phyloP scores from a whole-genome alignment of 1,140 invertebrate genomes.

The Adelges cooleyi region DNA sequence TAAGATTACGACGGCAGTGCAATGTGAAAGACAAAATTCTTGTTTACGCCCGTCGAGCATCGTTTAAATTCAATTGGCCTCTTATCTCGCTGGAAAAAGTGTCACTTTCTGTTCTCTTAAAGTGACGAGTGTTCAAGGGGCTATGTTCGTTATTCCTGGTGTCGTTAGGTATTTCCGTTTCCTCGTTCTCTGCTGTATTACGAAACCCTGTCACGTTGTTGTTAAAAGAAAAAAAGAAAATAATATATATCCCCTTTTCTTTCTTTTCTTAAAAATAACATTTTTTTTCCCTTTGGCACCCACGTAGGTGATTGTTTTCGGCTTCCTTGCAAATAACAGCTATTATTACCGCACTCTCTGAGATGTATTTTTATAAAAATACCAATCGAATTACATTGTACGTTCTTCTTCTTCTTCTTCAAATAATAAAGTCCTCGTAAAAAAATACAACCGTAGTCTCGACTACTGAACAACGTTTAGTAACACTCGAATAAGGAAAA shows the following conservation, averaged over 20 bases:
- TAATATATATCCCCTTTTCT: background rate
- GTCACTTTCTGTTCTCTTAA: slow-evolving; percentile 14
- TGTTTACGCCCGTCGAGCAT: background rate
- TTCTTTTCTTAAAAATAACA: background rate
- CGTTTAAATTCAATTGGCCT: slow-evolving; percentile 22
- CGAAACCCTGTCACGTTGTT: slow-evolving; percentile 8
- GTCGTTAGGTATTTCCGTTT: slow-evolving; percentile 13
- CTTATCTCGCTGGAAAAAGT: background rate
- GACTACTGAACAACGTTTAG: too few relatives aligned
- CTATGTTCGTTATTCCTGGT: slow-evolving; percentile 19
- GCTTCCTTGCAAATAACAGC: too few relatives aligned
- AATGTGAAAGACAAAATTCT: background rate
- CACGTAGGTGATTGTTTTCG: too few relatives aligned
- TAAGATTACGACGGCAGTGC: too few relatives aligned
- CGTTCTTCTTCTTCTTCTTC: too few relatives aligned
- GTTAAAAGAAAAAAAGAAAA: slow-evolving; percentile 17
- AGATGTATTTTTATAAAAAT: too few relatives aligned
- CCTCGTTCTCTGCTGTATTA: slow-evolving; percentile 10
- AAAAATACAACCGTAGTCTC: too few relatives aligned
- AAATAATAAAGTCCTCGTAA: too few relatives aligned
- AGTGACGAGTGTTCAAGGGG: slow-evolving; percentile 13
- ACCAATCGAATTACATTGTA: too few relatives aligned
- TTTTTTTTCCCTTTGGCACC: background rate
- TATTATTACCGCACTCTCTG: too few relatives aligned
- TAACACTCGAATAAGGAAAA: too few relatives aligned